Conservation (phyloP, 1,140 invertebrate species). For the Solen grandis region DNA sequence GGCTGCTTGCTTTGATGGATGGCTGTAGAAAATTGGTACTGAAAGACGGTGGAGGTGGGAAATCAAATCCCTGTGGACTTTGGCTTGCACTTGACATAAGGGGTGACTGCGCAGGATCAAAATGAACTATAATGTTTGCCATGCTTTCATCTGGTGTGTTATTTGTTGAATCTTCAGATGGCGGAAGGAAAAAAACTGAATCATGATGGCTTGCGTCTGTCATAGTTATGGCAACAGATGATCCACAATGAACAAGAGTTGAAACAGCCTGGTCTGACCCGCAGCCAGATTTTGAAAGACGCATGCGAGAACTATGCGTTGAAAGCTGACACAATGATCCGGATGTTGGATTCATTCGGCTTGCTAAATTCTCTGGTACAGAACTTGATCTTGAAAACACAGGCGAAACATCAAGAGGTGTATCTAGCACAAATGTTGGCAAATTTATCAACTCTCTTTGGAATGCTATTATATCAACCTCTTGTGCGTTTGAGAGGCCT, state of each 20-base stretch:
- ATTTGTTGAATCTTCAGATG: conserved; percentile 50
- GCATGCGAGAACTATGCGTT: conserved; percentile 42
- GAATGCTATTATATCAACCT: conserved; percentile 78
- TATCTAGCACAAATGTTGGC: conserved; percentile 80
- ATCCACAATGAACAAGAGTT: conserved; percentile 48
- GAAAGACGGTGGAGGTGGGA: conserved; percentile 60
- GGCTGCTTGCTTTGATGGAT: neutral
- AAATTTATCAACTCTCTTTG: conserved; percentile 80
- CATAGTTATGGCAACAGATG: conserved; percentile 75
- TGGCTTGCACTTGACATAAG: conserved; percentile 73
- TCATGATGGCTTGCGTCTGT: conserved; percentile 67
- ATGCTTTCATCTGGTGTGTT: conserved; percentile 60
- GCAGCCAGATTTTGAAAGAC: conserved; percentile 51
- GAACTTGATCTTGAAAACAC: conserved; percentile 78
- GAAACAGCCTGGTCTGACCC: conserved; percentile 56
- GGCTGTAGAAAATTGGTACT: conserved; percentile 50
- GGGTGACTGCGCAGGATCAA: conserved; percentile 76
- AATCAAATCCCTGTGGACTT: conserved; percentile 75
- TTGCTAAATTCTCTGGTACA: conserved; percentile 77
- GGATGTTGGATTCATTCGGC: conserved; percentile 56
- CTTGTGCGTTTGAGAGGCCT: conserved; percentile 49
- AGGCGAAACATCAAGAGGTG: conserved; percentile 73
- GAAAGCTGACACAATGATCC: conserved; percentile 61
- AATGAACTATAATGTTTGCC: conserved; percentile 77
- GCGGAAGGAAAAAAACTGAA: conserved; percentile 50